Evolutionary conservation across 2,113 vertebrate species (phyloP), one percentile per base, ranked within the genome.

Genomic region (Crypturellus undulatus): DNA sequence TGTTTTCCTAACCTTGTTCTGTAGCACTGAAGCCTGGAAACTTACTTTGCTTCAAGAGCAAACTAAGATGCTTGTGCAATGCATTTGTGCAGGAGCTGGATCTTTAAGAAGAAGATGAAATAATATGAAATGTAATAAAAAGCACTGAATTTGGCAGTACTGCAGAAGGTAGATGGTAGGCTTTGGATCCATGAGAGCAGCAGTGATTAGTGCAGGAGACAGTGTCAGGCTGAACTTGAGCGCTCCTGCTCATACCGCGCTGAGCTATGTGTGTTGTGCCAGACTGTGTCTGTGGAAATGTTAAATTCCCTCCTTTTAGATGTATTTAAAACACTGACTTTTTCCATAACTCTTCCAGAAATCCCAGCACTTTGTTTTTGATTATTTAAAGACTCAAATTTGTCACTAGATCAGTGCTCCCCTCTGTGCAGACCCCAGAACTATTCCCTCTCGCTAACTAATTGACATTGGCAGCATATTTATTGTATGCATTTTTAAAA

Each of bases 1-100:
- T 87, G 86, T 93, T 93, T 94, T 94, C 70, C 91, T 72, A 91
- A 26, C 30, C 43, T 64, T 93, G 69, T 92, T 30, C 54, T 79
- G 70, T 49, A 82, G 69, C 17, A 65, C 8, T 28, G n/a, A 34
- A 8, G 43, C 73, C 93, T 96, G 94, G 87, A 94, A 97, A 93
- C 52, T 65, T 68, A 30, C 84, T 97, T 95, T 91, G 77, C 72
- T 84, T 64, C n/a, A 65, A 84, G 65, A 76, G 72, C 90, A 95
- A 94, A 8, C 17, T 76, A 72, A 90, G 47, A 84, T 80, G 84
- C 72, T 88, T 78, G 38, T 65, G 69, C 40, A 86, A 56, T 78
- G 34, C 26, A 8, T 78, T 65, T 78, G 92, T 93, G 79, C 82
- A 96, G 90, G 47, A 91, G 87, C 64, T 59, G 4, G 6, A 17